Percentiles rank a stretch among this genome's conserved stretches.
Evolutionary conservation across 2,797 vertebrate species (phyloP).

Genomic region (Odontamblyopus lacepedii): DNA sequence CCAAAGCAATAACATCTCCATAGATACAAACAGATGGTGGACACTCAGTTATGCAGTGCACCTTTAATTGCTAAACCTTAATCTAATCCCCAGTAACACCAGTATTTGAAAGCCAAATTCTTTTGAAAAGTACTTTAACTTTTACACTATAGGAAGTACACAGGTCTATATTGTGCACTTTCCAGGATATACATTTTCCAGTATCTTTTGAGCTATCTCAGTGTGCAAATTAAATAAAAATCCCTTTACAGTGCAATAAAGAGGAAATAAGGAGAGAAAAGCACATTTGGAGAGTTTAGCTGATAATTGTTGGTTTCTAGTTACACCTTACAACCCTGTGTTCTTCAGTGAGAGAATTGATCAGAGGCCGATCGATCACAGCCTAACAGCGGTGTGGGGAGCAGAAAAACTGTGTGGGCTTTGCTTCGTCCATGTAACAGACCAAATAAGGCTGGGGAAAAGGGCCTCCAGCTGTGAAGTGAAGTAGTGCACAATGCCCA

Average conservation of each 20-base stretch:
- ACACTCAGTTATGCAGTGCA: too few relatives aligned
- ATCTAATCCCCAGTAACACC: background rate
- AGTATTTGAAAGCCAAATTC: background rate
- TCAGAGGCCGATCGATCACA: slow-evolving; percentile 58
- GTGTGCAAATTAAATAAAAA: slow-evolving; percentile 1
- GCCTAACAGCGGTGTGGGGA: slow-evolving; percentile 44
- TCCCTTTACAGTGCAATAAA: slow-evolving; percentile 5
- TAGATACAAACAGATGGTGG: too few relatives aligned
- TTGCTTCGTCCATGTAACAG: slow-evolving; percentile 54
- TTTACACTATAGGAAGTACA: background rate
- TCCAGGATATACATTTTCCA: background rate
- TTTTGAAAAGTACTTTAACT: background rate
- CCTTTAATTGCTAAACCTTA: background rate
- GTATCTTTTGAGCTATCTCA: background rate
- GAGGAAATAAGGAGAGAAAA: slow-evolving; percentile 11
- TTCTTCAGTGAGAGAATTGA: slow-evolving; percentile 54
- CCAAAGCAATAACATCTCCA: too few relatives aligned
- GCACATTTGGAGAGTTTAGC: slow-evolving; percentile 15
- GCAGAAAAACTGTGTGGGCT: slow-evolving; percentile 55
- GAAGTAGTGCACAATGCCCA: slow-evolving; percentile 49
- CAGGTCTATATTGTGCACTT: background rate
- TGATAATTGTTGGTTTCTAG: slow-evolving; percentile 56
- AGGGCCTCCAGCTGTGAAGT: slow-evolving; percentile 64
- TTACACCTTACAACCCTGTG: slow-evolving; percentile 44
- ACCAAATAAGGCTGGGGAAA: slow-evolving; percentile 54